A percentile compares a stretch with the other conserved stretches of the same genome.
phyloP scores from a whole-genome alignment of 2,113 vertebrate genomes.

The Salvelinus namaycush region DNA sequence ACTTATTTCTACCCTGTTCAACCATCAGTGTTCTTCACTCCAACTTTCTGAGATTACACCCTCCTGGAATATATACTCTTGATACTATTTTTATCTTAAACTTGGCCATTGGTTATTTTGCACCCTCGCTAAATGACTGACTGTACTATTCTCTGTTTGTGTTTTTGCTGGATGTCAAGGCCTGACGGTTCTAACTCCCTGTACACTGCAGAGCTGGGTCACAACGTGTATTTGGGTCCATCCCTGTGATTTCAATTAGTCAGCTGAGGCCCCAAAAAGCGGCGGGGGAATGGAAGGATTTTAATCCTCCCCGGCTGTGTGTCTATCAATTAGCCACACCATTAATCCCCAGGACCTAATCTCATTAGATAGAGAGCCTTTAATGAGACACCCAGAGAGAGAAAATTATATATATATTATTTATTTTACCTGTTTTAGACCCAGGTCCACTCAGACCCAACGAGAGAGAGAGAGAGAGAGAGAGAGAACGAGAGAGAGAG shows the following conservation, averaged over 20 bases:
- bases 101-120: too few species aligned
- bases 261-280: slow-evolving; percentile 62
- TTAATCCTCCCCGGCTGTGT: slow-evolving; percentile 70
- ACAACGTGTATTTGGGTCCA: slow-evolving; percentile 61
- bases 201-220: slow-evolving; percentile 35
- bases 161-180: too few species aligned
- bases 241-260: slow-evolving; percentile 74
- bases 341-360: slow-evolving; percentile 78
- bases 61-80: too few species aligned
- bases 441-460: background rate
- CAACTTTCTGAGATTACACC: too few species aligned
- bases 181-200: background rate
- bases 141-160: too few species aligned
- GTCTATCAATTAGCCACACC: slow-evolving; percentile 79
- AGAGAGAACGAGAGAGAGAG: slow-evolving; percentile 14
- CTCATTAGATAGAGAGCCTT: slow-evolving; percentile 74
- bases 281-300: slow-evolving; percentile 69
- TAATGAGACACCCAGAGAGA: slow-evolving; percentile 74
- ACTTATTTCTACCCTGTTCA: slow-evolving; percentile 14
- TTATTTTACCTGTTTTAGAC: background rate
- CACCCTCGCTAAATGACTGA: too few species aligned
- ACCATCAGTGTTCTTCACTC: too few species aligned
- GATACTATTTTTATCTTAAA: too few species aligned
- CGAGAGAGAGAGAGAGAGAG: slow-evolving; percentile 5
- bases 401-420: background rate